Base-by-base conservation (phyloP, 2,797 vertebrate genomes). In the Schizopygopsis malacanthus region DNA sequence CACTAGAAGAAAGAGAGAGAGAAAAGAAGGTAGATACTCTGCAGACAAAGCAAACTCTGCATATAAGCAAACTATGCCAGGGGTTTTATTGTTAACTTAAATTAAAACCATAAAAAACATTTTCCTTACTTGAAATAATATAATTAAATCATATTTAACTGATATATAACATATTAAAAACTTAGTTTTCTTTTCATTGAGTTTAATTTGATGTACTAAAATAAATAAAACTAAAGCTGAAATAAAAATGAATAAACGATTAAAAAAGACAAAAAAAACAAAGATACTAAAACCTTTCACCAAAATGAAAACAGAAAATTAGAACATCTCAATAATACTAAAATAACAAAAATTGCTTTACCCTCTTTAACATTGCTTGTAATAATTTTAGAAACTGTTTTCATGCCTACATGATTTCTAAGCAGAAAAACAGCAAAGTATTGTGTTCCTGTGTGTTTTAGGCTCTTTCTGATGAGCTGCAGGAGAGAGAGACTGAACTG, bases 401-500 rank as follows among this genome's bases (percentile, higher is more conserved):
- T 10, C 54, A 5, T 54, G 12, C 18, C 22, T 37, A 50, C 50
- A 39, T 54, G 25, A 77, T 6, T 33, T 56, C 20, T n/a, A 77
- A 77, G n/a, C 33, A 59, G 2, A 39, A 5, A 20, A 20, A 22
- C 18, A n/a, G 3, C 16, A 52, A 37, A 54, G 6, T 20, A 25
- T 37, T 50, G 33, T 70, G 6, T 47, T 33, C 28, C 2, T 50
- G 5, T 71, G 12, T 33, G 3, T 47, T 6, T 93, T 94, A 99
- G 97, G 92, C 76, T 28, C 92, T 99, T 88, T 95, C 95, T 83
- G 94, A 94, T 75, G 95, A 96, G 84, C 92, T 98, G 33, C 95
- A 96, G 82, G 97, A 97, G 87, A 96, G 90, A 72, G 97, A 98
- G 90, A 94, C 93, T 78, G 96, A 97, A 89, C 94, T 99, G 84